A percentile compares a stretch with the other conserved stretches of the same genome.
These are phyloP conservation scores for Oscheius sp. DNA, from an alignment of 2,888 invertebrate genomes.

Conservation along the genomic window DNA sequence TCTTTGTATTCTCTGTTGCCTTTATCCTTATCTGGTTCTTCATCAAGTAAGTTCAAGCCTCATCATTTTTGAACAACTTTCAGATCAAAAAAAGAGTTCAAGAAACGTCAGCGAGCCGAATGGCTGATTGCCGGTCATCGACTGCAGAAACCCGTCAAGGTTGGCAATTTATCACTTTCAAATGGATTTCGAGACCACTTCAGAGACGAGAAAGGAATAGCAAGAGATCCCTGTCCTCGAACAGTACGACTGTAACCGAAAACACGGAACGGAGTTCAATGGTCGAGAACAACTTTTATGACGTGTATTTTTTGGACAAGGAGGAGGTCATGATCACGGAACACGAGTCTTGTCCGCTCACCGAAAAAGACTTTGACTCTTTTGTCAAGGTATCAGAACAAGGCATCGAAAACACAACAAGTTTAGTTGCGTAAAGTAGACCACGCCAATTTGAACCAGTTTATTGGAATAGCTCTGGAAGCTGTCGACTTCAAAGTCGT, in stretches of 20 bases:
- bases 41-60: constrained; percentile 3
- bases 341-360: constrained; percentile 42
- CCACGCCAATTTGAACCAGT: constrained; percentile 70
- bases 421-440: constrained; percentile 65
- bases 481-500: constrained; percentile 56
- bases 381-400: constrained; percentile 40
- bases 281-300: constrained; percentile 35
- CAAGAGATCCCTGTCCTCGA: constrained; percentile 52
- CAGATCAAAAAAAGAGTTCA: constrained; percentile 20
- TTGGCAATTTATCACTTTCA: not conserved
- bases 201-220: constrained; percentile 39
- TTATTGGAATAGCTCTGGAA: constrained; percentile 68
- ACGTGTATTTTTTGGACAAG: constrained; percentile 44
- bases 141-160: constrained; percentile 21
- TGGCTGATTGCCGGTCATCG: constrained; percentile 17
- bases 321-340: constrained; percentile 52
- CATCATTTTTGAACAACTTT: not conserved
- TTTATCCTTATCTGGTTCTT: constrained; percentile 2
- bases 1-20: constrained; percentile 25
- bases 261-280: constrained; percentile 31
- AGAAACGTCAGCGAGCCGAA: constrained; percentile 15
- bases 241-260: constrained; percentile 45
- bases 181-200: not conserved
- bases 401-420: not conserved
- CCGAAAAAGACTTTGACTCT: constrained; percentile 43